A percentile compares a stretch with the other conserved stretches of the same genome.
Conservation (phyloP, 2,888 invertebrate genomes). For the Melanotus villosus region DNA sequence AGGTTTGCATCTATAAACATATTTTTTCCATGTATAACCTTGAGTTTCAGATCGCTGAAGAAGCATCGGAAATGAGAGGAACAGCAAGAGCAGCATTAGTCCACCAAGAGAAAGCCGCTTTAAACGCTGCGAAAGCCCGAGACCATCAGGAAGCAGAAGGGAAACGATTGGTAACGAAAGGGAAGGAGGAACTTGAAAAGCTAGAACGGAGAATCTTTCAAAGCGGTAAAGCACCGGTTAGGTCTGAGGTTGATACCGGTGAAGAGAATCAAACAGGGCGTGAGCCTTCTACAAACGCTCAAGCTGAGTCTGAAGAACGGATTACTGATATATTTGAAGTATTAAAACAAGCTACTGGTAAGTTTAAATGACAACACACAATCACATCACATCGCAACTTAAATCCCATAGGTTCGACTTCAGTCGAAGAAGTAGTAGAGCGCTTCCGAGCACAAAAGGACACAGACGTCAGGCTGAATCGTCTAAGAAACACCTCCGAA, state of each 20-base stretch:
- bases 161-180: constrained; percentile 79
- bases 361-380: not conserved
- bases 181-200: constrained; percentile 81
- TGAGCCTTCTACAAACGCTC: constrained; percentile 16
- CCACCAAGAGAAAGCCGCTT: constrained; percentile 79
- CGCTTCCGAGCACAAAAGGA: constrained; percentile 82
- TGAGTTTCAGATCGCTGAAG: constrained; percentile 77
- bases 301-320: not conserved
- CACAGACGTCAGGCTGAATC: constrained; percentile 79
- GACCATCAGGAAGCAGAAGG: constrained; percentile 76
- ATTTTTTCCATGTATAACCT: constrained; percentile 1
- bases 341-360: constrained; percentile 83
- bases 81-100: constrained; percentile 78
- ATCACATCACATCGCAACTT: no score
- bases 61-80: constrained; percentile 81
- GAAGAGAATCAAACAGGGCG: constrained; percentile 51
- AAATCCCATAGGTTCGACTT: constrained; percentile 85
- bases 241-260: constrained; percentile 62
- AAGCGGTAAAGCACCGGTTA: constrained; percentile 67
- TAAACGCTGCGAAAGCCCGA: constrained; percentile 77
- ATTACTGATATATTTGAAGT: constrained; percentile 78
- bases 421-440: constrained; percentile 81
- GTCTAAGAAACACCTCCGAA: constrained; percentile 80
- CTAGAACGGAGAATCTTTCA: constrained; percentile 85
- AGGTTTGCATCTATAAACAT: constrained; percentile 52